phyloP scores from a whole-genome alignment of 1,140 invertebrate species.

The Yoshiicerus persimilis region DNA sequence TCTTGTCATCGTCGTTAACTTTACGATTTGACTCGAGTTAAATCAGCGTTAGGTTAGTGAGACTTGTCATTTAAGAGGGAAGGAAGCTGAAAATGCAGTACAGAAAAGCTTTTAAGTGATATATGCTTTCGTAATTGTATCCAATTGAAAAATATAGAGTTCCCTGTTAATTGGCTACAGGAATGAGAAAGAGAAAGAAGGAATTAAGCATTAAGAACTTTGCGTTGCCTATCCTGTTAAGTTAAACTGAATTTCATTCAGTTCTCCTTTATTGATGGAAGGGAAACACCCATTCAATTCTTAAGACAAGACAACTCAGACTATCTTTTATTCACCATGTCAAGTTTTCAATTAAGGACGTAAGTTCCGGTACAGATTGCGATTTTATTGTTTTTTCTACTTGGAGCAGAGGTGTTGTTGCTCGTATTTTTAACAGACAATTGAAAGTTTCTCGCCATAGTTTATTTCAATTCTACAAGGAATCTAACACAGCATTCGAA shows the following conservation, averaged over 20 bases:
- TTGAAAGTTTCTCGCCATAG: not conserved
- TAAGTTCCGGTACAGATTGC: constrained; percentile 21
- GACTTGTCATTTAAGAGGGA: no score
- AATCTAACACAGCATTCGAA: not conserved
- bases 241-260: not conserved
- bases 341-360: constrained; percentile 7
- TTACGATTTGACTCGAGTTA: not conserved
- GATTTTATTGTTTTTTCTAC: constrained; percentile 6
- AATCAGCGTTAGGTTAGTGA: not conserved
- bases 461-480: not conserved
- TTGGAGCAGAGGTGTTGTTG: not conserved
- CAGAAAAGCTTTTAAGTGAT: not conserved
- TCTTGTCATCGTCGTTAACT: constrained; percentile 12
- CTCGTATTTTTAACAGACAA: not conserved
- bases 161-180: not conserved
- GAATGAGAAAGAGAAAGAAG: not conserved
- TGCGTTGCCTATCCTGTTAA: not conserved
- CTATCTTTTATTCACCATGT: constrained; percentile 1
- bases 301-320: not conserved
- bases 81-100: not conserved
- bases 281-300: not conserved
- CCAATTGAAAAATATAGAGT: not conserved
- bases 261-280: not conserved
- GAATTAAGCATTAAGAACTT: not conserved
- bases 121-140: not conserved